phyloP scores from a whole-genome alignment of 2,888 invertebrate genomes.

The Terebella lapidaria region DNA sequence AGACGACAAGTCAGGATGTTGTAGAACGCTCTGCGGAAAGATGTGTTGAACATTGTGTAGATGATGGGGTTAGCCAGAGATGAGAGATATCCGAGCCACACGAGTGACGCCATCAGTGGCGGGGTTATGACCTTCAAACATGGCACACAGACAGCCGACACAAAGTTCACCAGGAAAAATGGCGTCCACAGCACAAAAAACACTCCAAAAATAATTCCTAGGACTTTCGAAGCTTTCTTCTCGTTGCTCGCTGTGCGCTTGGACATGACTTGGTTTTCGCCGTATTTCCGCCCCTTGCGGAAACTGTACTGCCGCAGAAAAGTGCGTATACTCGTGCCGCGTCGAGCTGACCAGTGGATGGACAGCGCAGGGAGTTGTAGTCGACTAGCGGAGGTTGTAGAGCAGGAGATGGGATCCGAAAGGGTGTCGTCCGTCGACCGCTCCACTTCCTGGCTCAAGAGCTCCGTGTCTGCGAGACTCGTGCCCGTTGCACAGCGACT shows the following conservation, averaged over 20 bases:
- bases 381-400: neutral
- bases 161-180: constrained; percentile 46
- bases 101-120: constrained; percentile 40
- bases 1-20: constrained; percentile 38
- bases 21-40: constrained; percentile 46
- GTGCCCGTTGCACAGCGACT: too few species aligned
- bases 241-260: constrained; percentile 36
- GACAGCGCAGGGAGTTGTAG: neutral
- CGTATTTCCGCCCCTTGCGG: neutral
- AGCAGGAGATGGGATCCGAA: neutral
- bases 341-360: neutral
- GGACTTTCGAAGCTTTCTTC: constrained; percentile 50
- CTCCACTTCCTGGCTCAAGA: neutral
- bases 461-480: neutral
- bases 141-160: constrained; percentile 36
- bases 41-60: constrained; percentile 52
- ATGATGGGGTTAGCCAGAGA: constrained; percentile 52
- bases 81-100: constrained; percentile 51
- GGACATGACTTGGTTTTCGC: constrained; percentile 13
- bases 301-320: neutral
- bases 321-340: neutral
- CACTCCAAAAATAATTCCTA: constrained; percentile 50
- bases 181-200: constrained; percentile 52
- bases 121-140: constrained; percentile 36
- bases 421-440: constrained; percentile 2